Evolutionary conservation across 2,888 invertebrate genomes (phyloP), one percentile per base, ranked within the genome.

Genomic region (Pandemis heparana): DNA sequence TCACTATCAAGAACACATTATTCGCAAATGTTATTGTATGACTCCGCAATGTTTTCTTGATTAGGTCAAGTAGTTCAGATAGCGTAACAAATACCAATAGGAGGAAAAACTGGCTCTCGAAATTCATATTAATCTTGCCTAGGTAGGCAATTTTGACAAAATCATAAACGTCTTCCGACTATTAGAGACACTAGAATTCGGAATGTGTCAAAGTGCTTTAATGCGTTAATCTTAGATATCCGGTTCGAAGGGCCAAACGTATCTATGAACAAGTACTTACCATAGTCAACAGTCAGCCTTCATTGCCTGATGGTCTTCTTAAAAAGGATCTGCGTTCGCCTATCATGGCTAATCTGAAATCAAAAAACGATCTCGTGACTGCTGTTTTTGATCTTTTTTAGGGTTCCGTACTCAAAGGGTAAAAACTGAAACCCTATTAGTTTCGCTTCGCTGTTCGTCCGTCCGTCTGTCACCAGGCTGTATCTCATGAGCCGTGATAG

Each of bases 291-390:
- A 56, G 0, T 72, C 46, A 67, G 43, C 53, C 61, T 16, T 51
- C 60, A 0, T 67, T 38, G 51, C 48, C 48, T 16, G 14, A 5
- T 38, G 66, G n/a, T 51, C 16, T 16, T n/a, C 16, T n/a, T 7
- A 48, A 39, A 53, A 32, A 14, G 18, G 18, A 18, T 6, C n/a
- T 9, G 43, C 62, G 1, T 51, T 62, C 43, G 72, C 72, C 72
- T 6, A n/a, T 62, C 72, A 67, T 67, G 72, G 67, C 72, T 62
- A 32, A 67, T 39, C 72, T 72, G 72, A 10, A 63, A 72, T 53
- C 51, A 61, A 14, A 59, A 46, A 8, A 65, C 16, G 48, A 41
- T 18, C 9, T 12, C n/a, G n/a, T n/a, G n/a, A n/a, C n/a, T n/a
- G n/a, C n/a, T n/a, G n/a, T n/a, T n/a, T n/a, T n/a, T n/a, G n/a